phyloP scores from a whole-genome alignment of 2,113 vertebrate genomes.

The Bungarus multicinctus region DNA sequence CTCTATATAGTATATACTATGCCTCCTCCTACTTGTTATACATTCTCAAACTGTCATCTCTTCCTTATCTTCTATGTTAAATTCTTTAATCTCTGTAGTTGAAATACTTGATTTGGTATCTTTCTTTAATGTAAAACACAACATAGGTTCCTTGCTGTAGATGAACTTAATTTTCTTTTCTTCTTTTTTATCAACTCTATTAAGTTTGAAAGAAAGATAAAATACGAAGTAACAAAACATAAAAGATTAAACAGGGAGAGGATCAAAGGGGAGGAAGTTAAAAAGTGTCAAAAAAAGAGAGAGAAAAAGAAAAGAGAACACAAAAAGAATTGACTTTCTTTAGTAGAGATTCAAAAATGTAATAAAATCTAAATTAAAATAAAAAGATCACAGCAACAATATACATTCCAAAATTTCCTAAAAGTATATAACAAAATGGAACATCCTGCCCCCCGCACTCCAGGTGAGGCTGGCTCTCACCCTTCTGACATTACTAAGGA shows the following conservation, averaged over 20 bases:
- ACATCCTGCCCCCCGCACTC: too few species aligned
- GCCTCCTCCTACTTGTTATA: background rate
- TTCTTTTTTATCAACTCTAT: background rate
- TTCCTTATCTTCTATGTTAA: background rate
- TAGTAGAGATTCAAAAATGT: background rate
- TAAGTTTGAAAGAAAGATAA: background rate
- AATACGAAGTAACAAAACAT: background rate
- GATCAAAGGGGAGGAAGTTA: background rate
- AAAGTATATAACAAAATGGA: background rate
- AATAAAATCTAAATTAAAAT: background rate
- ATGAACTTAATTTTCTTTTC: background rate
- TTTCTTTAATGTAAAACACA: background rate
- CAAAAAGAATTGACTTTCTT: background rate
- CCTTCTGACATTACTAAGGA: background rate
- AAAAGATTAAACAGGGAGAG: background rate
- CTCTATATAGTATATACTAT: background rate
- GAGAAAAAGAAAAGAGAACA: background rate
- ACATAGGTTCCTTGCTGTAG: background rate
- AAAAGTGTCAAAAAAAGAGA: background rate
- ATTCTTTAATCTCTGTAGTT: background rate
- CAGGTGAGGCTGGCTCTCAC: background rate
- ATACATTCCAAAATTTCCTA: background rate
- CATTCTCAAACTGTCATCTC: background rate
- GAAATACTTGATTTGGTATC: background rate
- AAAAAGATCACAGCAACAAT: background rate